These are phyloP conservation scores for Actias luna DNA, from an alignment of 2,888 invertebrate species.

Conservation along the genomic window DNA sequence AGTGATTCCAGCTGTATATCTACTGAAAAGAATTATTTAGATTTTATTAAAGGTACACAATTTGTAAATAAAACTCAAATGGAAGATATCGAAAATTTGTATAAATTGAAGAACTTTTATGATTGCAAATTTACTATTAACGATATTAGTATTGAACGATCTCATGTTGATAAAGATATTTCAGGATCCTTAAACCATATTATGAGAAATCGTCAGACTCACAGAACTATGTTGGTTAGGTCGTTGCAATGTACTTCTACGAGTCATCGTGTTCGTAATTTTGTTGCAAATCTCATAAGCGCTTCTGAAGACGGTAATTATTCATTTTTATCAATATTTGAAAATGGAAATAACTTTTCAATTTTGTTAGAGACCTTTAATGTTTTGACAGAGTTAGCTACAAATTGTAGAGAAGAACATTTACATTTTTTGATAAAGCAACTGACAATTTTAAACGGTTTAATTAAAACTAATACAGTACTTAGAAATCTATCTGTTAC, in stretches of 20 bases:
- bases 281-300: constrained; percentile 58
- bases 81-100: constrained; percentile 58
- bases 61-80: constrained; percentile 51
- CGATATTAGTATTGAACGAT: constrained; percentile 54
- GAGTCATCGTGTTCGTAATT: constrained; percentile 50
- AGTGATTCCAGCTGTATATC: constrained; percentile 38
- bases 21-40: constrained; percentile 70
- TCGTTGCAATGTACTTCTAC: constrained; percentile 59
- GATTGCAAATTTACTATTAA: constrained; percentile 52
- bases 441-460: constrained; percentile 55
- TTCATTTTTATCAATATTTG: constrained; percentile 45
- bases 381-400: constrained; percentile 56
- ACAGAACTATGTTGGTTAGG: constrained; percentile 34
- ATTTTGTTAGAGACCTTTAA: constrained; percentile 54
- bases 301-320: constrained; percentile 27
- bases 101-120: constrained; percentile 69
- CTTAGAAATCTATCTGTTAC: constrained; percentile 65
- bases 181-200: constrained; percentile 38
- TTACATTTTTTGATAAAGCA: constrained; percentile 56
- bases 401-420: constrained; percentile 61
- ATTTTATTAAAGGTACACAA: constrained; percentile 69
- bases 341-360: constrained; percentile 55
- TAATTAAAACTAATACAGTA: constrained; percentile 58
- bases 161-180: constrained; percentile 33
- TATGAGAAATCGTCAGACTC: constrained; percentile 1